phyloP scores from a whole-genome alignment of 2,797 vertebrate genomes.

The Potorous gilbertii region DNA sequence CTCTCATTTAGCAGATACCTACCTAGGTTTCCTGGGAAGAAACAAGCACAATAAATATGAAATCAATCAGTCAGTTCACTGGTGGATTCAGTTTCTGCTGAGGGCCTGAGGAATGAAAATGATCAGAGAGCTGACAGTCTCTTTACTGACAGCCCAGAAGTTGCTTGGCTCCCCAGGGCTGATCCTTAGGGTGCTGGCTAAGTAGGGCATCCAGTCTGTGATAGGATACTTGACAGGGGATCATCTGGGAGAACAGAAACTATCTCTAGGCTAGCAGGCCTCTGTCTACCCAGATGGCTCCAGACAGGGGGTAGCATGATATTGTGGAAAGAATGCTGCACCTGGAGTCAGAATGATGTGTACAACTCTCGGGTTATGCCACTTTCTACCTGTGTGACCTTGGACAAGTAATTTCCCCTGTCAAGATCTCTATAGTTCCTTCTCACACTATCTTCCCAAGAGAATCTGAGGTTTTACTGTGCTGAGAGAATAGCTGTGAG shows the following conservation, averaged over 20 bases:
- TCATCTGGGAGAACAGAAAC: background rate
- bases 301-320: background rate
- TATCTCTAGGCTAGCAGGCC: background rate
- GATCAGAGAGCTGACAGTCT: background rate
- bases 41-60: background rate
- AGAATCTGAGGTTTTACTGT: background rate
- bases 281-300: background rate
- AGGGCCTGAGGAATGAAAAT: background rate
- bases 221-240: background rate
- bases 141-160: background rate
- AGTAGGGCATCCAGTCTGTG: background rate
- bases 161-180: background rate
- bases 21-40: background rate
- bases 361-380: background rate
- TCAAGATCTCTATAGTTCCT: background rate
- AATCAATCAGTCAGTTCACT: background rate
- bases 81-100: background rate
- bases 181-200: background rate
- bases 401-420: background rate
- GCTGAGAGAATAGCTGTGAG: background rate
- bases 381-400: background rate
- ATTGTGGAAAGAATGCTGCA: background rate
- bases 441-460: background rate
- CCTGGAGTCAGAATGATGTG: background rate
- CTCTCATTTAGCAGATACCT: background rate